Conservation (phyloP, 2,797 vertebrate genomes). For the Lerista edwardsae region DNA sequence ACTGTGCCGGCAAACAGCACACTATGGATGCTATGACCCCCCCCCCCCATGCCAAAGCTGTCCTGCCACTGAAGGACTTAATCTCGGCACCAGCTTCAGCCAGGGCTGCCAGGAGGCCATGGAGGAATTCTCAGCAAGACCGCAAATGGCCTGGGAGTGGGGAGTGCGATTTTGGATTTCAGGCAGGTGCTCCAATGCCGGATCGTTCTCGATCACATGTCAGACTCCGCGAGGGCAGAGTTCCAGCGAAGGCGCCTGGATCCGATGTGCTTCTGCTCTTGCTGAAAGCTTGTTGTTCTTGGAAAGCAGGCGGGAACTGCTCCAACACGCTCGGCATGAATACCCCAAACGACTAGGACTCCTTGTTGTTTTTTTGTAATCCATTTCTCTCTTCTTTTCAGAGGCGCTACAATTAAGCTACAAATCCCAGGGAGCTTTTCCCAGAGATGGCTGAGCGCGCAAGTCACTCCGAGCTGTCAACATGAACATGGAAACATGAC, state of each 20-base stretch:
- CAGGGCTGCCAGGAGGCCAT: neutral
- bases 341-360: neutral
- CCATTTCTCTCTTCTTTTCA: neutral
- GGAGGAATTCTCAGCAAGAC: too few relatives aligned
- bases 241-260: accelerated
- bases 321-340: conserved; percentile 49
- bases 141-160: too few relatives aligned
- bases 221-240: neutral
- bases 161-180: neutral
- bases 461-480: accelerated
- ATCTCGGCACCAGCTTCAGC: neutral
- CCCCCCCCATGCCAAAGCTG: too few relatives aligned
- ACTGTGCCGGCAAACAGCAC: neutral
- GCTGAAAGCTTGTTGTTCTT: conserved; percentile 65
- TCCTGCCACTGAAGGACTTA: neutral
- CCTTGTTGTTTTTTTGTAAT: too few relatives aligned
- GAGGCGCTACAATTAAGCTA: conserved; percentile 35
- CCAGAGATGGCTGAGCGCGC: conserved; percentile 10
- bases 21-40: too few relatives aligned
- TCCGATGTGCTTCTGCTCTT: conserved; percentile 43
- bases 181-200: neutral
- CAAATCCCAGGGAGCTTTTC: neutral
- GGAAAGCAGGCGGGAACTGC: conserved; percentile 34
- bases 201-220: neutral
- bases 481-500: neutral